phyloP scores from a whole-genome alignment of 2,888 invertebrate genomes.

The Temnothorax ravouxi region DNA sequence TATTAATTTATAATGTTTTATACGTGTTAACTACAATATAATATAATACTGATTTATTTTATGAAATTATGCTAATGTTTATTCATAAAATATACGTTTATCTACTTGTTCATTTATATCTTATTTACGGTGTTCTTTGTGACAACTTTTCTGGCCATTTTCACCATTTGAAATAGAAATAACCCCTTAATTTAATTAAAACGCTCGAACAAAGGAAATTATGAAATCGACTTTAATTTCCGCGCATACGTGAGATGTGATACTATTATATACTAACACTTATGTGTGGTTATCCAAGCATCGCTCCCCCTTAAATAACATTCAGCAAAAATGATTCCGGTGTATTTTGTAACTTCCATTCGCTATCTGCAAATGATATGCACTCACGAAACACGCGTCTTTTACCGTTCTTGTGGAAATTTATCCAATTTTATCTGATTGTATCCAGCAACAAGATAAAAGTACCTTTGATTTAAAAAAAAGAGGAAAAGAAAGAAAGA shows the following conservation, averaged over 20 bases:
- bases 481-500: neutral
- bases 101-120: neutral
- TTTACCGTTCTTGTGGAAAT: neutral
- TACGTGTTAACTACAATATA: neutral
- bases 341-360: neutral
- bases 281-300: neutral
- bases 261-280: neutral
- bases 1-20: neutral
- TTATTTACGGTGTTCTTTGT: neutral
- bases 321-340: neutral
- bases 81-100: neutral
- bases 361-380: neutral
- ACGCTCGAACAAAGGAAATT: neutral
- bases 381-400: neutral
- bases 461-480: slow-evolving; percentile 6
- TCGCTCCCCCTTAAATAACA: slow-evolving; percentile 18
- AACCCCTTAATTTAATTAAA: slow-evolving; percentile 13
- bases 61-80: no score
- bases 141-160: neutral
- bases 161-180: slow-evolving; percentile 9
- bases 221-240: slow-evolving; percentile 22
- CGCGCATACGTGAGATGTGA: neutral
- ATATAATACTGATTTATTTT: neutral
- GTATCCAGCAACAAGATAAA: slow-evolving; percentile 10
- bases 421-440: slow-evolving; percentile 28